Conservation (phyloP, 64 coral and sea anemone species). For the Montipora sp. region DNA sequence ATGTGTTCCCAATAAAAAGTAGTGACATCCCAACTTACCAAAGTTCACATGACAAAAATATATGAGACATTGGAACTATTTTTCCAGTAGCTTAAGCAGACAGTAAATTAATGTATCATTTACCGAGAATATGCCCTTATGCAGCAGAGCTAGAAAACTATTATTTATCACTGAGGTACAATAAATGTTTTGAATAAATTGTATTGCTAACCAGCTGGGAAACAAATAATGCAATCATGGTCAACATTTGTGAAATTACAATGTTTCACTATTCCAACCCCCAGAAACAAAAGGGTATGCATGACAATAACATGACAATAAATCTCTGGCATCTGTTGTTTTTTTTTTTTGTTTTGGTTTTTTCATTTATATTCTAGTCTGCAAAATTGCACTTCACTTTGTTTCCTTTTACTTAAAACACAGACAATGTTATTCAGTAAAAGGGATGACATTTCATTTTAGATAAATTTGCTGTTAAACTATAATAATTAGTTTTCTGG, state of each 20-base stretch:
- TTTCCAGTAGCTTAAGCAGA: background rate
- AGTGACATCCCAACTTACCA: background rate
- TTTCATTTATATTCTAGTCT: no score
- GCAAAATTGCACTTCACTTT: background rate
- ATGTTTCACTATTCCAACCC: background rate
- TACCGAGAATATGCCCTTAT: background rate
- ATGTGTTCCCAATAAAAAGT: background rate
- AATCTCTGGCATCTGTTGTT: background rate
- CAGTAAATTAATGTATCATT: background rate
- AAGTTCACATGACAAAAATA: no score
- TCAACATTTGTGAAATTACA: background rate
- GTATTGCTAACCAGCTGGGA: constrained; percentile 1
- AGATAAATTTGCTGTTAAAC: background rate
- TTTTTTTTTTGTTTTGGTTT: no score
- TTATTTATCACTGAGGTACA: background rate
- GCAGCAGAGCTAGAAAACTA: constrained; percentile 17
- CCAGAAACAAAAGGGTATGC: background rate
- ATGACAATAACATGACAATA: background rate
- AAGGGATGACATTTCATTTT: background rate
- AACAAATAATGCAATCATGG: constrained; percentile 5
- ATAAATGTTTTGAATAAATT: background rate
- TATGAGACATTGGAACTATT: background rate
- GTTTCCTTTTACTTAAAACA: background rate
- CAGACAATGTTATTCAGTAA: no score
- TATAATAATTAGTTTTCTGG: background rate